Evolutionary conservation across 2,113 vertebrate genomes (phyloP).

Genomic region (Sisor rabdophorus): DNA sequence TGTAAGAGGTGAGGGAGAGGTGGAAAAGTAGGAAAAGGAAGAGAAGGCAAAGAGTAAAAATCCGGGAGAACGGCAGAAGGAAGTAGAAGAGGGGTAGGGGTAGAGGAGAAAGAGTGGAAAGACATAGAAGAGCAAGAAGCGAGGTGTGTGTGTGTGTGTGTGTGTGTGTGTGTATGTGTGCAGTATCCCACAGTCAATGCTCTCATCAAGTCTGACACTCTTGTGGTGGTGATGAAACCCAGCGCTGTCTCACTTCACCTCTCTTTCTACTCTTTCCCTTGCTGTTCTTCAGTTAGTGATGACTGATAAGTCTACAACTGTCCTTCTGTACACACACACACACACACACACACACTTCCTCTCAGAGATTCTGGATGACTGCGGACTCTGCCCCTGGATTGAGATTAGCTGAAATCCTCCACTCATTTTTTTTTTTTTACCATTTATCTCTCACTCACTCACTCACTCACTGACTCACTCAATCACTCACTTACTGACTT

Average conservation of each 20-base stretch:
- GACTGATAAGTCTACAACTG: constrained; percentile 9
- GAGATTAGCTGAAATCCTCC: too few species aligned
- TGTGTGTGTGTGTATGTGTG: neutral
- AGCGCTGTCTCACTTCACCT: neutral
- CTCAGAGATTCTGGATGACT: neutral
- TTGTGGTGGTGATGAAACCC: constrained; percentile 13
- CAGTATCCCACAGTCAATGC: constrained; percentile 2
- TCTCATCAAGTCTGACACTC: constrained; percentile 4
- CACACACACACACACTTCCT: neutral
- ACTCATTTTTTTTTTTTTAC: too few species aligned
- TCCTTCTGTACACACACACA: neutral
- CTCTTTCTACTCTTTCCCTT: neutral
- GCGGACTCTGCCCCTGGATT: too few species aligned
- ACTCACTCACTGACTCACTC: too few species aligned
- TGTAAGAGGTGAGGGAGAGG: too few species aligned
- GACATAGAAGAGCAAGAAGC: constrained; percentile 32
- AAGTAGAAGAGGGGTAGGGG: too few species aligned
- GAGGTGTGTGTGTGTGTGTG: constrained; percentile 7
- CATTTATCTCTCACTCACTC: too few species aligned
- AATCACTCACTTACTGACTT: too few species aligned
- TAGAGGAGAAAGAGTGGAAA: neutral
- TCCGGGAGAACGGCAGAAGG: too few species aligned
- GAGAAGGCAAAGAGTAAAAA: too few species aligned
- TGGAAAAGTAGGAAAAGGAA: too few species aligned
- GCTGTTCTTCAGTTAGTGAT: constrained; percentile 12